These are phyloP conservation scores for Bufotes viridis DNA, from an alignment of 2,797 vertebrate species.

Conservation along the genomic window DNA sequence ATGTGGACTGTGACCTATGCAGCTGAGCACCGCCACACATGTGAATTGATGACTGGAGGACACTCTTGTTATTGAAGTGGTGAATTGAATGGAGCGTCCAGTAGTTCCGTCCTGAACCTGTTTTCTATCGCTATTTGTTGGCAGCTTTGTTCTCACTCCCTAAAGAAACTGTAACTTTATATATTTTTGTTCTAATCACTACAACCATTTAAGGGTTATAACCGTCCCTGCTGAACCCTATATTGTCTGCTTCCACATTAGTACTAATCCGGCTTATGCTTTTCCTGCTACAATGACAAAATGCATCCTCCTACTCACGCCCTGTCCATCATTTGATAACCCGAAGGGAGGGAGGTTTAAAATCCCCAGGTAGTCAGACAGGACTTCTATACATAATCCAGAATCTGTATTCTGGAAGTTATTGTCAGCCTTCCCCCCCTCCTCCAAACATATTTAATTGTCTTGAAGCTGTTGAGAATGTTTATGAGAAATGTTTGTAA, in stretches of 20 bases:
- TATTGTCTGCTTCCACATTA: constrained; percentile 5
- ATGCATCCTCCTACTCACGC: constrained; percentile 1
- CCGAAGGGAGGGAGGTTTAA: constrained; percentile 26
- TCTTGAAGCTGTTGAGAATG: background rate
- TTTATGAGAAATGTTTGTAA: background rate
- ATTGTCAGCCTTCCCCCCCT: background rate
- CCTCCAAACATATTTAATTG: background rate
- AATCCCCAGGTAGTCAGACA: background rate
- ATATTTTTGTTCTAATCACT: background rate
- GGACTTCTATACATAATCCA: constrained; percentile 20
- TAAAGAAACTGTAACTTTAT: background rate
- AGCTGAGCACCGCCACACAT: too few relatives aligned
- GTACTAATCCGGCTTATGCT: constrained; percentile 2
- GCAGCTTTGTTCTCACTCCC: background rate
- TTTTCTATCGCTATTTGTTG: too few relatives aligned
- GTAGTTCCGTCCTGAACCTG: too few relatives aligned
- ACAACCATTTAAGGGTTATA: constrained; percentile 10
- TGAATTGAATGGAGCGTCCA: too few relatives aligned
- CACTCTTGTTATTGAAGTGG: too few relatives aligned
- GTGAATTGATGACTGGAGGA: too few relatives aligned
- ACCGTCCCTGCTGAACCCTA: constrained; percentile 6
- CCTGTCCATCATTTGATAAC: constrained; percentile 38
- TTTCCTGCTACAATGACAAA: constrained; percentile 8
- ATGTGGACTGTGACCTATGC: too few relatives aligned
- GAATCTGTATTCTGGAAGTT: constrained; percentile 19